phyloP scores from a whole-genome alignment of 2,888 invertebrate genomes.

The Hypolimnas misippus region DNA sequence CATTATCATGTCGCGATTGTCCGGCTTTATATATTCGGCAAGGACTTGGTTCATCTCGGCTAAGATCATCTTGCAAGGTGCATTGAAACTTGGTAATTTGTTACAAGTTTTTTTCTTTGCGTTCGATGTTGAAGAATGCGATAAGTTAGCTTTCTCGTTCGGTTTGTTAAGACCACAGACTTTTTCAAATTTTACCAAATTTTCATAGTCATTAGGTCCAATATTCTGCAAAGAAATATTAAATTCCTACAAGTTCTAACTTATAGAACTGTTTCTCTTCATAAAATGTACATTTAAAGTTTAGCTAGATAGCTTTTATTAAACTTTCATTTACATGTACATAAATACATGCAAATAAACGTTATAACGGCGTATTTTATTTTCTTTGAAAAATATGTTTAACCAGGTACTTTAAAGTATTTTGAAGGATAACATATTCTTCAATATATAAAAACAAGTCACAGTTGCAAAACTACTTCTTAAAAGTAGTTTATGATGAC shows the following conservation, averaged over 20 bases:
- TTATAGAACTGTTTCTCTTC: neutral
- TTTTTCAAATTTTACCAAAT: slow-evolving; percentile 34
- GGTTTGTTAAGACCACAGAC: slow-evolving; percentile 15
- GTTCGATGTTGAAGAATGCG: neutral
- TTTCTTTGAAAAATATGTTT: too few species aligned
- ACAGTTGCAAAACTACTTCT: too few species aligned
- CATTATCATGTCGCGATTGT: slow-evolving; percentile 18
- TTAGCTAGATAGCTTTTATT: neutral
- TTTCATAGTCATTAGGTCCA: slow-evolving; percentile 43
- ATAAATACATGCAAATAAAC: neutral
- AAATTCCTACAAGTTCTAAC: slow-evolving; percentile 5
- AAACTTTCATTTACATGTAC: neutral
- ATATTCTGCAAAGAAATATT: slow-evolving; percentile 47
- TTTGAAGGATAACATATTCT: neutral
- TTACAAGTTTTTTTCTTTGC: slow-evolving; percentile 6
- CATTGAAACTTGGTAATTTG: slow-evolving; percentile 36
- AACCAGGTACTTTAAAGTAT: too few species aligned
- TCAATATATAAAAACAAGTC: too few species aligned
- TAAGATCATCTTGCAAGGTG: slow-evolving; percentile 39
- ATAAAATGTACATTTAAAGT: too few species aligned
- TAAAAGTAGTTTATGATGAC: too few species aligned
- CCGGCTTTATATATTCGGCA: slow-evolving; percentile 4
- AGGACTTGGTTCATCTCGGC: slow-evolving; percentile 36
- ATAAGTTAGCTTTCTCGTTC: slow-evolving; percentile 17
- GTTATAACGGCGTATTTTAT: too few species aligned